Base-by-base conservation (phyloP, 1,140 invertebrate genomes). In the Tetramorium parvispinum region DNA sequence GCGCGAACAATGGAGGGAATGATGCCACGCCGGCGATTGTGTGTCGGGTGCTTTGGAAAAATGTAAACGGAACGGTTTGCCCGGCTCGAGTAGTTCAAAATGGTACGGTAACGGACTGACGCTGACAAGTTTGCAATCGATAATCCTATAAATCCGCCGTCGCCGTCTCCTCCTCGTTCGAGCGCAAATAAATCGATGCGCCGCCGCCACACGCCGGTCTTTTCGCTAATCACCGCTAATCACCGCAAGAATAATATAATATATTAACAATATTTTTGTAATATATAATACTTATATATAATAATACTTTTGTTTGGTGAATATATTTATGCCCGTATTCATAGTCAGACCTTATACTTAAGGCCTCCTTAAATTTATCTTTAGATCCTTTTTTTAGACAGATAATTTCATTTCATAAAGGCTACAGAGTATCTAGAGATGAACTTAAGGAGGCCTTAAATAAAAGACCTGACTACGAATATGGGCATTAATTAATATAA, bases 121-220 rank as follows among this genome's bases (percentile, higher is more conserved):
- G 66, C 37, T 82, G 79, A 82, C 79, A 82, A 82, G 79, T 82
- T 71, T 73, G 66, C 66, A 11, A 82, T 82, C 79, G 66, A 82
- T 82, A 73, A 82, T 73, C 79, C 79, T 82, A 82, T 82, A 82
- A 82, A 82, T 82, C 16, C 75, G 21, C 75, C 70, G 70, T 55
- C 18, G n/a, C 27, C 40, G 40, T 21, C 61, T 32, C 37, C 61
- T 32, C 18, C 24, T 73, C 77, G 18, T 71, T 43, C 79, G 32
- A n/a, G 70, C 70, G 78, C 46, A 57, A 55, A 82, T 82, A 82
- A 82, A 82, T 82, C 66, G 79, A 82, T 70, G 37, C 77, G 3
- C 40, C 11, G 51, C 65, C 46, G 78, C 21, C 49, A 43, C 78
- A 49, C 53, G 70, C 51, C 65, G 24, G 37, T 71, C 65, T 66